These are phyloP conservation scores for Morelia viridis DNA, from an alignment of 2,797 vertebrate species.

Conservation along the genomic window DNA sequence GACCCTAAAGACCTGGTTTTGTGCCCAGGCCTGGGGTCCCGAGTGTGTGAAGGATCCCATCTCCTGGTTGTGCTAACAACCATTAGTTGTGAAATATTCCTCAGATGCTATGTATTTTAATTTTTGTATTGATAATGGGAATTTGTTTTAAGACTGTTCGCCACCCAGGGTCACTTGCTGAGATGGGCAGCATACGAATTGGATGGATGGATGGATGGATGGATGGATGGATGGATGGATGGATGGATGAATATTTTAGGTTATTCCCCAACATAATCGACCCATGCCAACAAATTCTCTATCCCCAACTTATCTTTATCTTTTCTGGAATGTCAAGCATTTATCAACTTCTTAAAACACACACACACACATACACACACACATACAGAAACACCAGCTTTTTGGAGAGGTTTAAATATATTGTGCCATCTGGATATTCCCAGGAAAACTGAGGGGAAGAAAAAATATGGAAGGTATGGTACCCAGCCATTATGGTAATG, in stretches of 20 bases:
- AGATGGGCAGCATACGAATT: too few relatives aligned
- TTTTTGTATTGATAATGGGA: too few relatives aligned
- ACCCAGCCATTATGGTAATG: too few relatives aligned
- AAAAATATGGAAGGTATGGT: neutral
- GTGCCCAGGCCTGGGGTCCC: too few relatives aligned
- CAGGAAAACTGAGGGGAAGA: neutral
- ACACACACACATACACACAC: neutral
- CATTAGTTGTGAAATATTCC: neutral
- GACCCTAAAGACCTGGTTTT: too few relatives aligned
- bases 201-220: too few relatives aligned
- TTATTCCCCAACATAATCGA: neutral
- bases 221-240: too few relatives aligned
- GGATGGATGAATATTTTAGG: neutral
- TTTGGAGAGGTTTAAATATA: neutral
- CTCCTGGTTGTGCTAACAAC: neutral
- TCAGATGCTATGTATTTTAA: neutral
- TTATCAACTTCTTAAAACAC: neutral
- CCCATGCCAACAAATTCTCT: neutral
- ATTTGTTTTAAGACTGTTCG: neutral
- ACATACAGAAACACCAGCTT: neutral
- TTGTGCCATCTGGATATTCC: neutral
- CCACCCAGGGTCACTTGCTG: neutral
- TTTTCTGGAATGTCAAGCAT: neutral
- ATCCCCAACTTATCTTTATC: neutral
- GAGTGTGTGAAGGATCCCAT: too few relatives aligned